A percentile compares a stretch with the other conserved stretches of the same genome.
These are phyloP conservation scores for Drosophila grimshawi DNA, from an alignment of 1,140 invertebrate genomes.

Conservation along the genomic window DNA sequence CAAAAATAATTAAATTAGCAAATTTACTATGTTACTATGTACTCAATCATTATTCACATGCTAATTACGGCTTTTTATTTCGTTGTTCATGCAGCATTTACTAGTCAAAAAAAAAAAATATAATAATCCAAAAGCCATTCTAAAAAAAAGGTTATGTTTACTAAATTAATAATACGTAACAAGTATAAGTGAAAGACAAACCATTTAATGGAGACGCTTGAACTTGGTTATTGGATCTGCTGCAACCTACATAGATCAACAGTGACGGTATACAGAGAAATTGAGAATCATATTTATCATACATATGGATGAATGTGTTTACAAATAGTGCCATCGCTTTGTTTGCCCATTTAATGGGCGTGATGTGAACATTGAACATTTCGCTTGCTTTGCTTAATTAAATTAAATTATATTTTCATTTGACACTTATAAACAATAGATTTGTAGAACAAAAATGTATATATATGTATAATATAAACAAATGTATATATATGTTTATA, in stretches of 20 bases:
- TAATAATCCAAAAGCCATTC: no score
- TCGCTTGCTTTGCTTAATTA: conserved; percentile 55
- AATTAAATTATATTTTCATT: conserved; percentile 66
- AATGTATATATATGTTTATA: conserved; percentile 32
- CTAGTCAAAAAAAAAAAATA: conserved; percentile 23
- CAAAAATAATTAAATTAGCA: conserved; percentile 42
- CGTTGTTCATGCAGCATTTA: conserved; percentile 34
- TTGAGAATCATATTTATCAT: conserved; percentile 18
- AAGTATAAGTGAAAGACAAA: conserved; percentile 19
- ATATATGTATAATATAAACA: conserved; percentile 47
- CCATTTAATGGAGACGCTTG: conserved; percentile 23
- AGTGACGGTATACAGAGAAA: not conserved
- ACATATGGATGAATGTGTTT: not conserved
- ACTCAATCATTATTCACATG: conserved; percentile 35
- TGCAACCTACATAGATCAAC: conserved; percentile 17
- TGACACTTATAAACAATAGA: conserved; percentile 74
- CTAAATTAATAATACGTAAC: conserved; percentile 32
- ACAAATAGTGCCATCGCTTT: conserved; percentile 7
- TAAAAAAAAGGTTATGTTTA: conserved; percentile 7
- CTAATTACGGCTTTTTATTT: conserved; percentile 23
- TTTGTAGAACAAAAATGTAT: conserved; percentile 38
- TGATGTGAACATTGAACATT: conserved; percentile 58
- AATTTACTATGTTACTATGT: conserved; percentile 36
- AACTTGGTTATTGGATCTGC: conserved; percentile 27
- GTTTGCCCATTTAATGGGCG: conserved; percentile 26